Conservation (phyloP, 2,797 vertebrate genomes). For the Masticophis lateralis region DNA sequence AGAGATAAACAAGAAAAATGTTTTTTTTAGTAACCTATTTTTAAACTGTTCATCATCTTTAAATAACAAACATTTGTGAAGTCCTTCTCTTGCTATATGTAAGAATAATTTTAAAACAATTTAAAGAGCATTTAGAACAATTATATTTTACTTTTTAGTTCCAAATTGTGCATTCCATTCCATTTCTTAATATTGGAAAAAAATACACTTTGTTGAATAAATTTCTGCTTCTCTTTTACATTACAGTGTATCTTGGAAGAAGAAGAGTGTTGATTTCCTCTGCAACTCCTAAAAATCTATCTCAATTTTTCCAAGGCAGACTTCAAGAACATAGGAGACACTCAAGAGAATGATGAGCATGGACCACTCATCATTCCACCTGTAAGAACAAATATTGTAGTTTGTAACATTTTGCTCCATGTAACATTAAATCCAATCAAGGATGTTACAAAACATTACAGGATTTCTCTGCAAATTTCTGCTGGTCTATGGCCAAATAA, state of each 20-base stretch:
- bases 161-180: not conserved
- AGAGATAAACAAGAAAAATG: not conserved
- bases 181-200: not conserved
- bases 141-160: not conserved
- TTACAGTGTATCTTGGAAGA: not conserved
- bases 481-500: not conserved
- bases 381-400: not conserved
- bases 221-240: not conserved
- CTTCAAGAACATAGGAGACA: not conserved
- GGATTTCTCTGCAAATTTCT: not conserved
- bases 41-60: accelerated
- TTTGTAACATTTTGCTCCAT: not conserved
- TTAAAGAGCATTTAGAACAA: not conserved
- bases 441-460: not conserved
- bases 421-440: not conserved
- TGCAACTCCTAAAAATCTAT: not conserved
- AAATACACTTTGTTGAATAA: no score
- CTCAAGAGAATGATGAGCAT: not conserved
- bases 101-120: not conserved
- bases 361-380: not conserved
- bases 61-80: accelerated
- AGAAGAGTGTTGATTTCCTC: not conserved
- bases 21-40: not conserved
- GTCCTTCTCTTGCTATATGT: not conserved
- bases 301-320: not conserved